A percentile compares a stretch with the other conserved stretches of the same genome.
These are phyloP conservation scores for Drosophila melanosoma DNA, from an alignment of 2,888 invertebrate genomes.

Conservation along the genomic window DNA sequence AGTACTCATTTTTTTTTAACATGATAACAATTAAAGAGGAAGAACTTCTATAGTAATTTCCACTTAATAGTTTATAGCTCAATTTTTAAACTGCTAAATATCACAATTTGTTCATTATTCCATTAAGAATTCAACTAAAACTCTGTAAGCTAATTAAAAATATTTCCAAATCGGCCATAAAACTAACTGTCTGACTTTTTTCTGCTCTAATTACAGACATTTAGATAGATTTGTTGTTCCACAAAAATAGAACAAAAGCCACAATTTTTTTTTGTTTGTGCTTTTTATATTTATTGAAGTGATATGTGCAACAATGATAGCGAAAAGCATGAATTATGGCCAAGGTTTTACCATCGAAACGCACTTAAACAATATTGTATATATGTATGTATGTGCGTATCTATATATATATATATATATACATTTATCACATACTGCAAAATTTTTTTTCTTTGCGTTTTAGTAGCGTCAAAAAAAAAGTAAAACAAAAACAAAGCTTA, in stretches of 20 bases:
- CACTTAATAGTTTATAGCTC: background rate
- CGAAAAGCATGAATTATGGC: conserved; percentile 33
- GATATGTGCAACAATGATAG: conserved; percentile 32
- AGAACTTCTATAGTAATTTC: background rate
- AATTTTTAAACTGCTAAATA: background rate
- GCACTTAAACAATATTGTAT: conserved; percentile 36
- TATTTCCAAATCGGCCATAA: background rate
- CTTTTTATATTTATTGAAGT: conserved; percentile 1
- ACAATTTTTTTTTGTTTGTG: background rate
- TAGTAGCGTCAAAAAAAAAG: conserved; percentile 26
- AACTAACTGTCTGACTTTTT: background rate
- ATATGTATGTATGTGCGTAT: conserved; percentile 9
- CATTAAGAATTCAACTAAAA: background rate
- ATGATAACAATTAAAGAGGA: background rate
- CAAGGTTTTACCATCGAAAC: conserved; percentile 41
- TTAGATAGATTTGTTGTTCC: background rate
- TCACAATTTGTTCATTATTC: background rate
- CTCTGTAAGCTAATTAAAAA: background rate
- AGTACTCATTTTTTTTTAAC: background rate
- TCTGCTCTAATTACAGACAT: background rate
- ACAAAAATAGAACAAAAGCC: conserved; percentile 9
- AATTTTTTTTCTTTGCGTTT: conserved; percentile 39
- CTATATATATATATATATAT: background rate
- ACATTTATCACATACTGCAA: conserved; percentile 51
- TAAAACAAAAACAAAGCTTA: conserved; percentile 46